These are phyloP conservation scores for Acanthornis magna DNA, from an alignment of 2,797 vertebrate genomes.

Conservation along the genomic window DNA sequence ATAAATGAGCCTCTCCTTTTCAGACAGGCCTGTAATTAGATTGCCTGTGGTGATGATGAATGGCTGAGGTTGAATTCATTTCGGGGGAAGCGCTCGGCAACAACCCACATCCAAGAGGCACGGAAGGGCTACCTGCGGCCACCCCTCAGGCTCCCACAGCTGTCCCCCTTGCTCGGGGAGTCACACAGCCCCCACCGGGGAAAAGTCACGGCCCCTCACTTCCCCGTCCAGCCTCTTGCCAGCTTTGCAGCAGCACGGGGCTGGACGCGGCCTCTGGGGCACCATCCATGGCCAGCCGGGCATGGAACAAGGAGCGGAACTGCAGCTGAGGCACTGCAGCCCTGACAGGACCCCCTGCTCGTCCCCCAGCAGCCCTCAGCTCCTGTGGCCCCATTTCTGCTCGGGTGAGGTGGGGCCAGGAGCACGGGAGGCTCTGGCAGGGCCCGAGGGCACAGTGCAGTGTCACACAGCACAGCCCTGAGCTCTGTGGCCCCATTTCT, in stretches of 20 bases:
- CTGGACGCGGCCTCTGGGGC: not conserved
- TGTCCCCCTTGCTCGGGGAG: not conserved
- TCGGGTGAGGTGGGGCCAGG: not conserved
- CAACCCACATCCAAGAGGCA: not conserved
- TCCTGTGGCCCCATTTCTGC: fast-evolving
- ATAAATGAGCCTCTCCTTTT: constrained; percentile 76
- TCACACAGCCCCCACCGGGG: no score
- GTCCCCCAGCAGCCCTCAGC: fast-evolving
- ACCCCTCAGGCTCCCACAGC: not conserved
- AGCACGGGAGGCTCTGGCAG: fast-evolving
- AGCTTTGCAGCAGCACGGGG: fast-evolving
- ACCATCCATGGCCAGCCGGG: not conserved
- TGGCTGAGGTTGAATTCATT: constrained; percentile 67
- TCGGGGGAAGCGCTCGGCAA: constrained; percentile 23
- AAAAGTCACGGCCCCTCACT: fast-evolving
- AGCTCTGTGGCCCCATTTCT: no score
- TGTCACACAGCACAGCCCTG: no score
- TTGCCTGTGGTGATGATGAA: constrained; percentile 77
- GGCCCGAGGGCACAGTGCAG: fast-evolving
- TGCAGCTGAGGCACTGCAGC: not conserved
- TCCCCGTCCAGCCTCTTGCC: not conserved
- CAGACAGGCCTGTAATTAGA: constrained; percentile 78
- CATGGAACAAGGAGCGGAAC: not conserved
- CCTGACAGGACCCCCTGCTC: not conserved
- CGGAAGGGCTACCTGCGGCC: not conserved